Evolutionary conservation across 2,113 vertebrate genomes (phyloP), one percentile per base, ranked within the genome.

Genomic region (Festucalex cinctus): DNA sequence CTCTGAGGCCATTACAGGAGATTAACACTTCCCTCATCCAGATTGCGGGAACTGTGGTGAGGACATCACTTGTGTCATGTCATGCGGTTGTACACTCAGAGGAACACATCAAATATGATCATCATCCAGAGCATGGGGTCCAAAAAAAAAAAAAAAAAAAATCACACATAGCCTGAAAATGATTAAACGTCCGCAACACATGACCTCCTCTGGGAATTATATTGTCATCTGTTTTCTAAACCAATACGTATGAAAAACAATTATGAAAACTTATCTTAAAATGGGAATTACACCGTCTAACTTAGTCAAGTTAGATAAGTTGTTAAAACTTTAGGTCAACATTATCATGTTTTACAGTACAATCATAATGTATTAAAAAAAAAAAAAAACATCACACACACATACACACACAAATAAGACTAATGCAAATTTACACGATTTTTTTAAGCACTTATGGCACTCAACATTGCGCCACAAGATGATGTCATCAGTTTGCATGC

Each of bases 1-100:
- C 17, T 51, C 22, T 46, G 68, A 35, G 44, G 54, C 63, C 73
- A 75, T 76, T 77, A 81, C 51, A 70, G 69, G 1, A 66, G 69
- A 66, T 73, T 68, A 49, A n/a, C 68, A 6, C 77, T 82, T 81
- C 49, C 61, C 64, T 85, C 84, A 85, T 68, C 41, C 14, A 73
- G 71, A 62, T 71, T 8, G 19, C 19, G 2, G 2, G 61, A 51
- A 69, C 35, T 70, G 74, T 43, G 56, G 43, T 20, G 41, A 53
- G 56, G 62, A 76, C 68, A 73, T 9, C 1, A 9, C 32, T 85
- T 76, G 72, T 68, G 26, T 86, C 83, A 76, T 64, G 39, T 28
- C 46, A 48, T 57, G 63, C 56, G 59, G 0, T 39, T 54, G 37
- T 16, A 49, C 43, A 58, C 24, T 58, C 46, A n/a, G 66, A 32